These are phyloP conservation scores for Pygmarrhopalites habei DNA, from an alignment of 1,140 invertebrate genomes.

Conservation along the genomic window DNA sequence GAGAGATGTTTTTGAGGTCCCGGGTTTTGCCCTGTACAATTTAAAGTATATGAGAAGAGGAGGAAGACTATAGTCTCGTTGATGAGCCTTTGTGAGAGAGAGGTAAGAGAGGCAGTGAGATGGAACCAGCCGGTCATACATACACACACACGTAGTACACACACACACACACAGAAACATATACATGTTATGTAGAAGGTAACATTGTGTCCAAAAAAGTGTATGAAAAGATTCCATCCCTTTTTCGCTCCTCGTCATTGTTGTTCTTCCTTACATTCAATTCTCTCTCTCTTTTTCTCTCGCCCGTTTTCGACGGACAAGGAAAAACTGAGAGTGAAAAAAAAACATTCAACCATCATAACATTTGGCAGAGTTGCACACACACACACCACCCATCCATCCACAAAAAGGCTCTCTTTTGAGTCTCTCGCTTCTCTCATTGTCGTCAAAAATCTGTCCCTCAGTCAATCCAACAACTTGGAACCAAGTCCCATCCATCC, in stretches of 20 bases:
- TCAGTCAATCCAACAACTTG: no score
- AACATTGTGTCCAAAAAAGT: background rate
- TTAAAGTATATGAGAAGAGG: background rate
- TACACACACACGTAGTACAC: constrained; percentile 5
- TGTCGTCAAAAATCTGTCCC: no score
- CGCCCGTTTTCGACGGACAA: no score
- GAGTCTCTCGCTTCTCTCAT: background rate
- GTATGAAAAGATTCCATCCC: constrained; percentile 22
- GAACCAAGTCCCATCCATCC: no score
- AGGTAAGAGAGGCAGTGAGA: constrained; percentile 24
- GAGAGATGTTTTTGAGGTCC: background rate
- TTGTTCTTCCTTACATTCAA: constrained; percentile 14
- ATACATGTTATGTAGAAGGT: background rate
- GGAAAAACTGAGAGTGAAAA: background rate
- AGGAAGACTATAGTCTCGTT: constrained; percentile 20
- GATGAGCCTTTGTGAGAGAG: constrained; percentile 32
- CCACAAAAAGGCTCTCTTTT: constrained; percentile 7
- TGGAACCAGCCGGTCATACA: constrained; percentile 21
- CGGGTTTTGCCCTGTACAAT: background rate
- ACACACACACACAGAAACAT: background rate
- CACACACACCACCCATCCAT: constrained; percentile 17
- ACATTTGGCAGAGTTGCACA: constrained; percentile 18
- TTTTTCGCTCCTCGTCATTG: constrained; percentile 25
- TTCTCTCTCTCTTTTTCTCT: no score
- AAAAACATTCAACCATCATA: constrained; percentile 28